Base-by-base conservation (phyloP, 2,888 invertebrate species). In the Sepioteuthis lessoniana region DNA sequence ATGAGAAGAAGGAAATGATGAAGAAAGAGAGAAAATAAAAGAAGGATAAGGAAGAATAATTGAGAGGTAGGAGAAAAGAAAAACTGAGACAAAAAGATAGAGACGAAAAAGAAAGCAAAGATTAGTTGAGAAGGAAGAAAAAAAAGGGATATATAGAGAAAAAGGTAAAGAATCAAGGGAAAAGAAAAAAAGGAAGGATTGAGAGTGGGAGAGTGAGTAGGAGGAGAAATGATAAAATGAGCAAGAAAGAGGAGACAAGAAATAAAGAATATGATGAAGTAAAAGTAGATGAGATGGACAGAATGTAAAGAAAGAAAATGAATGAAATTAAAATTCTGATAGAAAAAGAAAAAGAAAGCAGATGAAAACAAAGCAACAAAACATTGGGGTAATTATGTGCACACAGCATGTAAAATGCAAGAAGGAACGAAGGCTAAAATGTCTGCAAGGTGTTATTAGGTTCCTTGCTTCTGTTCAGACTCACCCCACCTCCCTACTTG, bases 401-500 rank as follows among this genome's bases (percentile, higher is more conserved):
- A 76, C 76, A 76, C 76, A 76, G 35, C 76, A 76, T 35, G 76
- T 76, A 76, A 76, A 76, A 76, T 76, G n/a, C 76, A 76, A 76
- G 35, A 76, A 76, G n/a, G 76, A 76, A 76, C 8, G 76, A 76
- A 76, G n/a, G n/a, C 76, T 35, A 35, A 76, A 76, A 76, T 76
- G 35, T 76, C 76, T 76, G 76, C 76, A 35, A 76, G 76, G 76
- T 76, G 76, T 76, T n/a, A 76, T 76, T 76, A 76, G 76, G 76
- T 76, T 76, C 76, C 76, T 76, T 35, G 35, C 76, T 76, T 76
- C 76, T n/a, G n/a, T 76, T 76, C 0, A n/a, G 76, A 76, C 76
- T 76, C 76, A n/a, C n/a, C 76, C 76, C n/a, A 76, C 76, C n/a
- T 76, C 76, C n/a, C 35, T 76, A 76, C n/a, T 76, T n/a, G n/a